Evolutionary conservation across 2,797 vertebrate species (phyloP).

Genomic region (Emydoidea blandingii): DNA sequence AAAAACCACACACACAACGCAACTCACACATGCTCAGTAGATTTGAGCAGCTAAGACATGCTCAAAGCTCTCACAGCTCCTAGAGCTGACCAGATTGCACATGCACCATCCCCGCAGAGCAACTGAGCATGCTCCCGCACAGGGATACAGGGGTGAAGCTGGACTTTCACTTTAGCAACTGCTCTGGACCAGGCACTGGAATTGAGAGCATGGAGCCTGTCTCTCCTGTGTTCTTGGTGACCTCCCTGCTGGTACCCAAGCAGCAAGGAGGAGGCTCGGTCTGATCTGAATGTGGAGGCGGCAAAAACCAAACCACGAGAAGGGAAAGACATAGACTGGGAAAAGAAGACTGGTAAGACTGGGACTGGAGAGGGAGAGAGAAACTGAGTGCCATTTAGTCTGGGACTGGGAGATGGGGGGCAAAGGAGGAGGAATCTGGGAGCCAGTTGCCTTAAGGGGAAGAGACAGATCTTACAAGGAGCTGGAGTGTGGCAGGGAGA

Average conservation of each 20-base stretch:
- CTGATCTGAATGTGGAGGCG: neutral
- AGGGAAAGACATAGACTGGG: neutral
- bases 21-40: neutral
- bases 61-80: neutral
- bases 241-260: too few species aligned
- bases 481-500: fast-evolving
- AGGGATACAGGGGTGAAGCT: neutral
- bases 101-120: neutral
- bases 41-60: neutral
- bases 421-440: neutral
- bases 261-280: neutral
- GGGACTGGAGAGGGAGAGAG: too few species aligned
- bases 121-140: neutral
- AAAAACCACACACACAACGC: neutral
- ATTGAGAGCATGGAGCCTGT: neutral
- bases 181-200: neutral
- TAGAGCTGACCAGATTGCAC: neutral
- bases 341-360: neutral
- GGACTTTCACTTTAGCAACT: neutral
- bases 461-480: neutral
- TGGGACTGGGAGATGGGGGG: neutral
- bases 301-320: neutral
- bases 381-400: neutral
- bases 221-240: neutral
- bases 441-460: neutral